A percentile compares a stretch with the other conserved stretches of the same genome.
phyloP scores from a whole-genome alignment of 2,888 invertebrate genomes.

The Sphaeridia pumilis region DNA sequence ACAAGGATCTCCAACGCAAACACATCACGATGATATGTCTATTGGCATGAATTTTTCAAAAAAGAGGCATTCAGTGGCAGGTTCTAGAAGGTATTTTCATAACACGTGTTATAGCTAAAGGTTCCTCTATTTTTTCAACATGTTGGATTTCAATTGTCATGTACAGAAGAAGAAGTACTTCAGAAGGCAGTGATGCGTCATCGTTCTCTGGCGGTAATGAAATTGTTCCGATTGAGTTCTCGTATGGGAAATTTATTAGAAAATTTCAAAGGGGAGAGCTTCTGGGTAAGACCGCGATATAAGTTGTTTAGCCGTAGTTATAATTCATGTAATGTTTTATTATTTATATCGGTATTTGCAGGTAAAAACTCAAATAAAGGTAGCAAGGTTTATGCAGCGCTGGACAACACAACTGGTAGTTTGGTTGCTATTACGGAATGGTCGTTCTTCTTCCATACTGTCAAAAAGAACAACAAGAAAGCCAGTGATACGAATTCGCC shows the following conservation, averaged over 20 bases:
- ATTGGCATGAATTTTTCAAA: no score
- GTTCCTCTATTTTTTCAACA: neutral
- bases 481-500: conserved; percentile 14
- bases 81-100: no score
- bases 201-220: conserved; percentile 47
- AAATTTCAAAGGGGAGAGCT: conserved; percentile 64
- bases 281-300: conserved; percentile 46
- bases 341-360: conserved; percentile 35
- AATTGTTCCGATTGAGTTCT: conserved; percentile 47
- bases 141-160: neutral
- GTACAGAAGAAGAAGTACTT: conserved; percentile 44
- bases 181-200: conserved; percentile 49
- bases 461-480: conserved; percentile 18
- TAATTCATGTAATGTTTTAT: neutral
- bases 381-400: conserved; percentile 60
- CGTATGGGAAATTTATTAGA: conserved; percentile 45
- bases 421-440: conserved; percentile 64
- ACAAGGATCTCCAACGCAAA: conserved; percentile 19
- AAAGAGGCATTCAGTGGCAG: no score
- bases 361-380: conserved; percentile 65
- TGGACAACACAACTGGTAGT: conserved; percentile 62
- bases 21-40: no score
- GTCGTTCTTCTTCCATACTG: conserved; percentile 40
- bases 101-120: neutral
- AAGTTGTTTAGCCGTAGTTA: neutral